Evolutionary conservation across 1,140 invertebrate species (phyloP).

Genomic region (Mya arenaria): DNA sequence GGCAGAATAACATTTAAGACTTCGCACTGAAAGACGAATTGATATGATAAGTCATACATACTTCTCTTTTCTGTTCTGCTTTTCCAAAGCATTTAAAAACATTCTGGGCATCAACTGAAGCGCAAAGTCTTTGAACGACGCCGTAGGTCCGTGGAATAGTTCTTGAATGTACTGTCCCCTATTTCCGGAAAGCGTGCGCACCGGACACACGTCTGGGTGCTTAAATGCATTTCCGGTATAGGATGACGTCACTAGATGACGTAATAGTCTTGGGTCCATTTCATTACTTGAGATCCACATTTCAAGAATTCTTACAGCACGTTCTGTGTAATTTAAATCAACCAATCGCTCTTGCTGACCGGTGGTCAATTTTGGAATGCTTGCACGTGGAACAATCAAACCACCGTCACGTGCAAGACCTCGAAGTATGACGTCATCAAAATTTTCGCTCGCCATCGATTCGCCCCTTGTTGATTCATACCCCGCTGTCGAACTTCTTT

Average conservation of each 20-base stretch:
- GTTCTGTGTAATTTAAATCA: constrained; percentile 63
- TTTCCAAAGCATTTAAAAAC: constrained; percentile 71
- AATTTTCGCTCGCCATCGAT: constrained; percentile 13
- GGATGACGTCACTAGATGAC: constrained; percentile 60
- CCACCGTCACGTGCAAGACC: constrained; percentile 76
- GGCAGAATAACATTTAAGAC: too few relatives aligned
- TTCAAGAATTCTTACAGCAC: constrained; percentile 74
- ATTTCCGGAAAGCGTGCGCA: constrained; percentile 63
- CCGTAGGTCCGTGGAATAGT: constrained; percentile 77
- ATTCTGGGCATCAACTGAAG: constrained; percentile 76
- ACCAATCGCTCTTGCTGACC: constrained; percentile 67
- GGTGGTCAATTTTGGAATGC: constrained; percentile 61
- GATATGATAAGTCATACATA: too few relatives aligned
- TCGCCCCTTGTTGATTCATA: constrained; percentile 67
- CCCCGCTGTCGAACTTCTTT: constrained; percentile 32
- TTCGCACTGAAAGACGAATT: too few relatives aligned
- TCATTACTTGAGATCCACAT: constrained; percentile 68
- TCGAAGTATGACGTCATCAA: constrained; percentile 68
- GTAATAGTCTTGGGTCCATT: constrained; percentile 61
- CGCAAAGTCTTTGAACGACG: constrained; percentile 77
- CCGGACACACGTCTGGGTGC: constrained; percentile 61
- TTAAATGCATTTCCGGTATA: constrained; percentile 65
- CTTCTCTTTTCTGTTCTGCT: too few relatives aligned
- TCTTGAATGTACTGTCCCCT: constrained; percentile 67
- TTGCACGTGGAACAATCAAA: constrained; percentile 62